Base-by-base conservation (phyloP, 2,797 vertebrate species). In the Sebastes iracundus region DNA sequence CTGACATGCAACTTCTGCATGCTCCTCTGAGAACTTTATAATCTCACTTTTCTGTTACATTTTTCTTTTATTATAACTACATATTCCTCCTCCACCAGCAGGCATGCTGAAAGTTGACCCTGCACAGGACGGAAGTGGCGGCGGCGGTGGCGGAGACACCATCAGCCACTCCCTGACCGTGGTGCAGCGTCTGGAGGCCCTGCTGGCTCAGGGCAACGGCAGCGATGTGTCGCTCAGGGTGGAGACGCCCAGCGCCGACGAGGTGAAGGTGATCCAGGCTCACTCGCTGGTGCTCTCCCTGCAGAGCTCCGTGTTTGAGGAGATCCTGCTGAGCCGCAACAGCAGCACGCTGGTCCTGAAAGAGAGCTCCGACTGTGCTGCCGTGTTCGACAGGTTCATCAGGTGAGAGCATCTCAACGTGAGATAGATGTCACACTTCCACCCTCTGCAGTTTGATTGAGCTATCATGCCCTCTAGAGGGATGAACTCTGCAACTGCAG, bases 331-430 rank as follows among this genome's bases (percentile, higher is more conserved):
- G 59, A 95, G 93, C 88, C 95, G 95, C 77, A 99, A 96, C 0
- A 55, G 93, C 16, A 85, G 94, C 16, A 61, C 83, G 4, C 90
- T 99, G 80, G 90, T 96, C 18, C 89, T 96, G 84, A 92, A 60
- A 1, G 98, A 99, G 91, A 95, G 90, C 0, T 75, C 96, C 0
- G 97, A 98, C 80, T 97, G 96, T 0, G 95, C 97, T 0, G 89
- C 94, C 0, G 96, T 97, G 87, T 99, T 99, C 0, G 97, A 99
- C 79, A 98, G 96, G 88, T 99, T 99, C 91, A 95, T 99, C 94
- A 97, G 97, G 98, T 98, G 25, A 71, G 27, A 12, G 8, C 2
- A 30, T 20, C 42, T 72, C 3, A 2, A 16, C 2, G 2, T 6
- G 38, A 38, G 38, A 16, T 8, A 25, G 22, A 2, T 9, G 12